Evolutionary conservation across 53 echinoderm and acorn worm genomes (phyloP), one percentile per base, ranked within the genome.

Genomic region (Holothuria scabra): DNA sequence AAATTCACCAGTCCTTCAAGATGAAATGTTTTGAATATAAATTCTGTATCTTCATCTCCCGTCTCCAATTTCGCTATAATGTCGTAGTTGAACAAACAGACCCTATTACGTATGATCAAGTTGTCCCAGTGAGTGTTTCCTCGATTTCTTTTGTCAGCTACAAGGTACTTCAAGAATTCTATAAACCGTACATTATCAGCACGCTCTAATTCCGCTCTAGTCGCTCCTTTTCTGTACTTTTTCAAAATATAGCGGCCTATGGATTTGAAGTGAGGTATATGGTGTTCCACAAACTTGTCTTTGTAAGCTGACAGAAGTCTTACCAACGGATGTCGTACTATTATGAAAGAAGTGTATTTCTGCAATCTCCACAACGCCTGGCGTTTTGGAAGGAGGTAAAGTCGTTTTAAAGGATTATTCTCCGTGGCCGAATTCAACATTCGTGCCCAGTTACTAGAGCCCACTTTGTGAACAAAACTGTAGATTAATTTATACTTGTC

Each of bases 391-490:
- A 72, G 72, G 48, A 12, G 44, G 24, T 72, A 72, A 46, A 72
- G 0, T 9, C 72, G 20, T 21, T 44, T 72, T 22, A 72, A 44
- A 12, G n/a, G 34, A n/a, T 30, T 48, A 35, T 30, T 33, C 3
- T 67, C 19, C 3, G 46, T 72, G 6, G 48, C 21, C 7, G 16
- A 5, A n/a, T 72, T 72, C 0, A 72, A 28, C 72, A 72, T 38
- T 72, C 26, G n/a, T 11, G 44, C 8, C 72, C 72, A 72, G 26
- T 72, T 41, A 21, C 72, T 72, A 6, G 72, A 72, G 48, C 72
- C 72, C 22, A 72, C 72, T 26, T 72, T 72, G 48, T 72, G 72
- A 22, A 72, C 72, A 72, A 72, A 72, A 25, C 46, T 72, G 22
- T 72, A 72, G 7, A 72, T 12, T 35, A 72, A 22, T 33, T 72